Percentiles rank a stretch among this genome's conserved stretches.
Conservation (phyloP, 2,113 vertebrate species). For the Cryptomyrus ogoouensis region DNA sequence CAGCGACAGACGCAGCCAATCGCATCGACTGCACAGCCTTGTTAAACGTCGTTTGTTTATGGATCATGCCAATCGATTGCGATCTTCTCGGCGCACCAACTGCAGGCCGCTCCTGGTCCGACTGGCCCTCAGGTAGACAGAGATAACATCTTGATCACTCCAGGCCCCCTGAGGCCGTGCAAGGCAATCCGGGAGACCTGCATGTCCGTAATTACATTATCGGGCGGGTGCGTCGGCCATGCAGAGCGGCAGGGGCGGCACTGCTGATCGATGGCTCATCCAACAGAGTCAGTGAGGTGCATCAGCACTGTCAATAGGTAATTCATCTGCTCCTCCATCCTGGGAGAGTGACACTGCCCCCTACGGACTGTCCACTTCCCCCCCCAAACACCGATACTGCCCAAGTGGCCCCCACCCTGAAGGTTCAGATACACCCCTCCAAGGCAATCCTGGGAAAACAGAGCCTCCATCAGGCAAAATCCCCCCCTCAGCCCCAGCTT, state of each 20-base stretch:
- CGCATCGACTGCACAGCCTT: constrained; percentile 24
- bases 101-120: background rate
- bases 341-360: constrained; percentile 59
- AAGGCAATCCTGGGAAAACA: background rate
- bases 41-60: constrained; percentile 34
- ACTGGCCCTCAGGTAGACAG: constrained; percentile 22
- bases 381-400: background rate
- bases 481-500: background rate
- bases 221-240: constrained; percentile 68
- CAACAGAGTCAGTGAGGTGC: constrained; percentile 78
- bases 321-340: constrained; percentile 70
- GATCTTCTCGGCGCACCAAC: constrained; percentile 2
- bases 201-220: constrained; percentile 69
- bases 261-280: constrained; percentile 89
- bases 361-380: constrained; percentile 35
- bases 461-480: background rate
- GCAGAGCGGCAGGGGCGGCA: constrained; percentile 55
- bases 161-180: constrained; percentile 49
- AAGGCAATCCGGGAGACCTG: constrained; percentile 52
- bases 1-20: constrained; percentile 22
- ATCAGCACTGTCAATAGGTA: constrained; percentile 78
- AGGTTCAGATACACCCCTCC: background rate
- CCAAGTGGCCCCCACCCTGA: background rate
- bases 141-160: constrained; percentile 54
- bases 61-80: constrained; percentile 37